phyloP scores from a whole-genome alignment of 2,113 vertebrate genomes.

The Planiliza haematocheilus region DNA sequence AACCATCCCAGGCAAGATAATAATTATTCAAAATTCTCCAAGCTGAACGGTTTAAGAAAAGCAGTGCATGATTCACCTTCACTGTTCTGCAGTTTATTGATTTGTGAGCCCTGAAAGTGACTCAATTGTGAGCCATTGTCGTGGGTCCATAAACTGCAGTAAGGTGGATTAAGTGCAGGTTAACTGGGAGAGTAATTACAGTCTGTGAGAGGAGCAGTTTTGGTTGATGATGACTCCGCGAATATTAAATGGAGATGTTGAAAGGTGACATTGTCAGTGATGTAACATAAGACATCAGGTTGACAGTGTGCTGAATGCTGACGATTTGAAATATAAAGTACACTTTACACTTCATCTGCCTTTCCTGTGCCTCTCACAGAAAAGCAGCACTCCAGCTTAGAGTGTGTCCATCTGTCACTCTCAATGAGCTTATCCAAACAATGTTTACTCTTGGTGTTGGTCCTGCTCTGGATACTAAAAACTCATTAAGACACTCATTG shows the following conservation, averaged over 20 bases:
- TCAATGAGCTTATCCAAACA: conserved; percentile 32
- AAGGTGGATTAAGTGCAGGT: conserved; percentile 70
- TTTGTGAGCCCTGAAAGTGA: conserved; percentile 70
- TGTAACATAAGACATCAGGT: conserved; percentile 44
- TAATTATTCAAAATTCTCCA: conserved; percentile 39
- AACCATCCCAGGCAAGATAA: conserved; percentile 34
- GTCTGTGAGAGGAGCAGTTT: conserved; percentile 57
- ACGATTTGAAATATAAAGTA: conserved; percentile 27
- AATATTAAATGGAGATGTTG: conserved; percentile 56
- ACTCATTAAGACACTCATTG: conserved; percentile 57
- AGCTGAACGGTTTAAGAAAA: conserved; percentile 44
- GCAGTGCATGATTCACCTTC: conserved; percentile 62
- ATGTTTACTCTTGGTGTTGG: conserved; percentile 39
- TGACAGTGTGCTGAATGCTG: conserved; percentile 59
- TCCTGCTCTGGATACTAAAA: conserved; percentile 33
- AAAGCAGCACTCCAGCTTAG: conserved; percentile 34
- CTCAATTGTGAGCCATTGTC: conserved; percentile 66
- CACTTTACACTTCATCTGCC: conserved; percentile 37
- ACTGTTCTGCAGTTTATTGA: conserved; percentile 60
- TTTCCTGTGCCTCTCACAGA: conserved; percentile 7
- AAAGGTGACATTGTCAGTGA: conserved; percentile 73
- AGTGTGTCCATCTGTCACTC: conserved; percentile 34
- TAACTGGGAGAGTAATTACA: conserved; percentile 67
- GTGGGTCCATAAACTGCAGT: conserved; percentile 67
- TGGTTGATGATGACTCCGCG: conserved; percentile 66